Conservation (phyloP, 2,888 invertebrate genomes). For the Campoplex capitator region DNA sequence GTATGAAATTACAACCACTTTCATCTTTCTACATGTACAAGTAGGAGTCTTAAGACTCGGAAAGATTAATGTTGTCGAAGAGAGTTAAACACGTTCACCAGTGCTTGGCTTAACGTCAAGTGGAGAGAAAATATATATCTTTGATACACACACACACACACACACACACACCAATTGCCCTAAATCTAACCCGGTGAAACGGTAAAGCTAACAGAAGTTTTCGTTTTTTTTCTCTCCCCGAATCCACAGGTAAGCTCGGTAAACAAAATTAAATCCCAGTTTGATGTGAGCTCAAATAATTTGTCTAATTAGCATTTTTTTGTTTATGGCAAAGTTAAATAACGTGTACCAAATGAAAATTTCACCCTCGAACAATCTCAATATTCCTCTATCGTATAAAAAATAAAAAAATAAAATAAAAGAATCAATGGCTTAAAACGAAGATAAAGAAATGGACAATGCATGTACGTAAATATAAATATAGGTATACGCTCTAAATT, state of each 20-base stretch:
- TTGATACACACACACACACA: background rate
- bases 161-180: background rate
- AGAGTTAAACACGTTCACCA: constrained; percentile 16
- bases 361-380: background rate
- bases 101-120: background rate
- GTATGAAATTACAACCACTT: constrained; percentile 18
- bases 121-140: constrained; percentile 18
- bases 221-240: background rate
- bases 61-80: constrained; percentile 26
- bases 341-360: background rate
- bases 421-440: background rate
- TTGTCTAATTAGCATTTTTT: background rate
- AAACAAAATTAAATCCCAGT: background rate
- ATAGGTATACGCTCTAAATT: background rate
- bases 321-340: background rate
- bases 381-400: background rate
- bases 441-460: constrained; percentile 4
- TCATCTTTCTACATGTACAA: constrained; percentile 5
- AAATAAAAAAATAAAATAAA: background rate
- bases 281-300: background rate
- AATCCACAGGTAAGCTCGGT: background rate
- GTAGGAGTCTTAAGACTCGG: background rate
- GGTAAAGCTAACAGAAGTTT: background rate
- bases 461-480: background rate
- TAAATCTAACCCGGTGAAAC: background rate